These are phyloP conservation scores for Dexiosoma caninum DNA, from an alignment of 2,888 invertebrate species.

Conservation along the genomic window DNA sequence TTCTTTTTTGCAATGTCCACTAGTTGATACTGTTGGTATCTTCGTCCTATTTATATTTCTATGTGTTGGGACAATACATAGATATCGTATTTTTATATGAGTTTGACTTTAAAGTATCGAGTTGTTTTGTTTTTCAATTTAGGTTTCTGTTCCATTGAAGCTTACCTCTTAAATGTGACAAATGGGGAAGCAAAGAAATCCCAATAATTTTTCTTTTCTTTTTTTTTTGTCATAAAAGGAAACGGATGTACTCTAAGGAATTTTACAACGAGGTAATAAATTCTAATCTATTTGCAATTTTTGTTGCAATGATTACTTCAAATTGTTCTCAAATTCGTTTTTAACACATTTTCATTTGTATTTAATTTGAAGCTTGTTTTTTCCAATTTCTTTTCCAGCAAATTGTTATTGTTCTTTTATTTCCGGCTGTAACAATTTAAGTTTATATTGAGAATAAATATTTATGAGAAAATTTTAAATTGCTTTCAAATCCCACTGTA, in stretches of 20 bases:
- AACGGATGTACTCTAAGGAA: background rate
- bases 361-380: constrained; percentile 2
- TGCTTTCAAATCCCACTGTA: background rate
- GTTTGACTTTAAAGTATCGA: background rate
- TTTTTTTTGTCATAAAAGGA: background rate
- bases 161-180: background rate
- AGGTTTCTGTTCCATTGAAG: background rate
- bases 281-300: background rate
- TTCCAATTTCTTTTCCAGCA: constrained; percentile 4
- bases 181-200: background rate
- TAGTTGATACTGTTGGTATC: background rate
- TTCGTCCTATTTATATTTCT: background rate
- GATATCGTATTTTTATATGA: background rate
- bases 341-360: background rate
- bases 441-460: background rate
- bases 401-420: constrained; percentile 39
- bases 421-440: constrained; percentile 3
- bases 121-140: constrained; percentile 9
- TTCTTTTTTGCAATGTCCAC: background rate
- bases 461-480: background rate
- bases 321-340: constrained; percentile 40
- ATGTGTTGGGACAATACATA: background rate
- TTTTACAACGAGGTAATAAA: background rate
- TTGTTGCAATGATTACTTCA: constrained; percentile 41
- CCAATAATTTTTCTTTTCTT: background rate